Percentiles rank a stretch among this genome's conserved stretches.
phyloP scores from a whole-genome alignment of 2,113 vertebrate genomes.

The Callithrix jacchus region DNA sequence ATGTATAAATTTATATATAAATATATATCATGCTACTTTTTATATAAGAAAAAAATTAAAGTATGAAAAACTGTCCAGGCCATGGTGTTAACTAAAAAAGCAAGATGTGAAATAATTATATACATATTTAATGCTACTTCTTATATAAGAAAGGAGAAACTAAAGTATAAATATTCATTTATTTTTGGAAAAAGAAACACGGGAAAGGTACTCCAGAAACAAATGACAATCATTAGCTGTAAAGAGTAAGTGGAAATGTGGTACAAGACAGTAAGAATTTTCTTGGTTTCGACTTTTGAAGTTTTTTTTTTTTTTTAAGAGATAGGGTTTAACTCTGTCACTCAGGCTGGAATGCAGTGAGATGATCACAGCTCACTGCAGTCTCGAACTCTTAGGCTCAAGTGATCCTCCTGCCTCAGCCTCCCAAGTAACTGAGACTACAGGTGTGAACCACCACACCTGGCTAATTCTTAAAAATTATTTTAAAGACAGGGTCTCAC shows the following conservation, averaged over 20 bases:
- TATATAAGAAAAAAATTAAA: neutral
- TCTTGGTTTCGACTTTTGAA: slow-evolving; percentile 21
- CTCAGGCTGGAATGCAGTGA: too few relatives aligned
- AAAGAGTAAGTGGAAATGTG: neutral
- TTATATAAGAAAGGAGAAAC: neutral
- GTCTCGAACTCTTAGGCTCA: too few relatives aligned
- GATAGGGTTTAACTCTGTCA: too few relatives aligned
- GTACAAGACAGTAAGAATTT: neutral
- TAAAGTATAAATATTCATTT: neutral
- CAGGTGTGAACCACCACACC: too few relatives aligned
- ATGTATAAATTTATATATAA: too few relatives aligned
- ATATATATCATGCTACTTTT: neutral
- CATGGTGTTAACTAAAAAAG: neutral
- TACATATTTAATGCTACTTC: neutral
- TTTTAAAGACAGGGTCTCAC: too few relatives aligned
- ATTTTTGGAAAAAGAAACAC: neutral
- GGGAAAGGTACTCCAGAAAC: slow-evolving; percentile 14
- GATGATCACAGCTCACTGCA: too few relatives aligned
- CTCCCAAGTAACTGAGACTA: too few relatives aligned
- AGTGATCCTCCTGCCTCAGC: too few relatives aligned
- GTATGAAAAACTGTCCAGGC: neutral
- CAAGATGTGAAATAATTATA: neutral
- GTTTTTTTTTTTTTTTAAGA: too few relatives aligned
- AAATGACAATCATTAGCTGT: neutral
- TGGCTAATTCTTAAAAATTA: too few relatives aligned